Base-by-base conservation (phyloP, 2,888 invertebrate genomes). In the Molanna angustata region DNA sequence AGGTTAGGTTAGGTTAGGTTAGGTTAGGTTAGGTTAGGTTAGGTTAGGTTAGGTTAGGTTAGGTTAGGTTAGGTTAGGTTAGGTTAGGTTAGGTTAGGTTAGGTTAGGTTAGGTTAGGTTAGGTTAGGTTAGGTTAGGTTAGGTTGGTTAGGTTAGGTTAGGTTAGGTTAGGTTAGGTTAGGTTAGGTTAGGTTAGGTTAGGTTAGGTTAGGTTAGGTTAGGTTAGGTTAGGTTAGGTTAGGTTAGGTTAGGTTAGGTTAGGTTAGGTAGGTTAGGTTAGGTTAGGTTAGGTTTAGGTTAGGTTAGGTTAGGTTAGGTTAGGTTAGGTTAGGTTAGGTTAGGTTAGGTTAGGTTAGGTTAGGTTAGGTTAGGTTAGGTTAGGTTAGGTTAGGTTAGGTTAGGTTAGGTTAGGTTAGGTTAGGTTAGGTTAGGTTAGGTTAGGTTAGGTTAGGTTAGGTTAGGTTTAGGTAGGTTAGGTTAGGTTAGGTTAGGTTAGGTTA, bases 391-490 rank as follows among this genome's bases (percentile, higher is more conserved):
- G 48, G 35, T 35, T 46, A 46, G 46, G 46, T 46, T 46, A 46
- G 46, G 46, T 46, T 46, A 46, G 46, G 46, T 46, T 46, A 46
- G 46, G 46, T 46, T 46, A 46, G 46, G 46, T 46, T 46, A 48
- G 48, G 48, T 42, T 42, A 48, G 41, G 48, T 59, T 59, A 59
- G 59, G 59, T 59, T 59, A 59, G 59, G 59, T 59, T 59, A 56
- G 56, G 59, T 59, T 59, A 56, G 59, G 59, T 59, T 59, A 59
- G 59, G 59, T 59, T 59, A 59, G 59, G 56, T 59, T 59, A 56
- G 59, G 60, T 60, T 60, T 57, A 56, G 57, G 54, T 59, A 59
- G 27, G 27, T 27, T 27, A 27, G 27, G 27, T 27, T 27, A 27
- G 27, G 27, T 27, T 27, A 27, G 27, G 27, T 27, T 27, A 27